Base-by-base conservation (phyloP, 2,888 invertebrate genomes). In the Acanthosepion lycidas region DNA sequence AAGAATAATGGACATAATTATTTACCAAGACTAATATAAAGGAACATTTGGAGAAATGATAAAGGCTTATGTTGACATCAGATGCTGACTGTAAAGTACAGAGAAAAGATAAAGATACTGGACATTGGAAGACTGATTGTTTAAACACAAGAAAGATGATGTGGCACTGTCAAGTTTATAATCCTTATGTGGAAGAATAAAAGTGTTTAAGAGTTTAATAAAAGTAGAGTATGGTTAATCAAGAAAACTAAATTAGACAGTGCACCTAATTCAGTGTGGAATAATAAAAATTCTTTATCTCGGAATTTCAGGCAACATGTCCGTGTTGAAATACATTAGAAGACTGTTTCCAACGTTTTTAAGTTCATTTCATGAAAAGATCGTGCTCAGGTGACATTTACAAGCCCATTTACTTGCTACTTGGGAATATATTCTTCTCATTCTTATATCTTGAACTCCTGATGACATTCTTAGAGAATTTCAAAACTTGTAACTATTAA, bases 1-100 rank as follows among this genome's bases (percentile, higher is more conserved):
- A 78, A 78, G 78, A 78, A n/a, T 78, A 78, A 78, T 78, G 78
- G n/a, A 78, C 33, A 78, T 78, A 78, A 78, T 78, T 78, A 78
- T 33, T 78, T 78, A 78, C 78, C n/a, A 33, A 78, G 78, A 78
- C 78, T 78, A 78, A 78, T 78, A 78, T 78, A 78, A 78, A 78
- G 23, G n/a, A n/a, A n/a, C n/a, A 78, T n/a, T n/a, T n/a, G n/a
- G n/a, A 78, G 78, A 78, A 78, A 33, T 15, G n/a, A 78, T 78
- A 78, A 78, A 78, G 78, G n/a, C 78, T 78, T 78, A 78, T 78
- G 78, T 78, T 78, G 23, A 26, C 26, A 64, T 64, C 64, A 64
- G 64, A 28, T 64, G 64, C 23, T 64, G 26, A 64, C 64, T 28
- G 78, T n/a, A n/a, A n/a, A 78, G 78, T 12, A n/a, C 12, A 78